Conservation (phyloP, 2,113 vertebrate species). For the Tichodroma muraria region DNA sequence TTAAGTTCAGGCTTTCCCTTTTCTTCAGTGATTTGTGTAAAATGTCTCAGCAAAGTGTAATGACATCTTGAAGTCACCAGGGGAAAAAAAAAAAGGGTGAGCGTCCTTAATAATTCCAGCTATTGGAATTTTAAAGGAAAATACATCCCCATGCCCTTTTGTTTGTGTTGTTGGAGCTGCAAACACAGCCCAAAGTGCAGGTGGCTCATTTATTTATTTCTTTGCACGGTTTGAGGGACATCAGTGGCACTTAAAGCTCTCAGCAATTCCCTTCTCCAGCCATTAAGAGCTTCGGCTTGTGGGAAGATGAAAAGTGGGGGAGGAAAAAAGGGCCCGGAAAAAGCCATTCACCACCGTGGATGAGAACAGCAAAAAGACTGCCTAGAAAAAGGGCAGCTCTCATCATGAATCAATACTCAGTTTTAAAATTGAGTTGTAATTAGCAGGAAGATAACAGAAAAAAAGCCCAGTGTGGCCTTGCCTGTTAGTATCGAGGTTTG, state of each 20-base stretch:
- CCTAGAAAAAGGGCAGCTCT: background rate
- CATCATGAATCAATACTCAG: background rate
- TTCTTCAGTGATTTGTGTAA: background rate
- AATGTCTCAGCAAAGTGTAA: background rate
- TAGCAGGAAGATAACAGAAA: background rate
- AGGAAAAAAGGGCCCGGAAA: background rate
- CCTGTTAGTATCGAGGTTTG: background rate
- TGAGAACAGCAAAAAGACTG: background rate
- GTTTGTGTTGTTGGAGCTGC: background rate
- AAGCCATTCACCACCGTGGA: background rate
- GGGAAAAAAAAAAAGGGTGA: background rate
- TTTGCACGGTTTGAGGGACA: background rate
- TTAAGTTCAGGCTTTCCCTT: background rate
- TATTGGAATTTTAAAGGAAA: background rate
- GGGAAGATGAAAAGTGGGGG: background rate
- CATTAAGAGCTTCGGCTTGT: background rate
- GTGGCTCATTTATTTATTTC: background rate
- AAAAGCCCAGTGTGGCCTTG: background rate
- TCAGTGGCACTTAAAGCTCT: background rate
- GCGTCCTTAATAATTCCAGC: background rate
- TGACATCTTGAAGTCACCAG: background rate
- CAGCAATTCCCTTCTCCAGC: background rate
- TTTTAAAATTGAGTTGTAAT: background rate
- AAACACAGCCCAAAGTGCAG: background rate
- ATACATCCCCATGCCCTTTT: background rate